Conservation (phyloP, 2,888 invertebrate species). For the Hydroisotoma schaefferi region DNA sequence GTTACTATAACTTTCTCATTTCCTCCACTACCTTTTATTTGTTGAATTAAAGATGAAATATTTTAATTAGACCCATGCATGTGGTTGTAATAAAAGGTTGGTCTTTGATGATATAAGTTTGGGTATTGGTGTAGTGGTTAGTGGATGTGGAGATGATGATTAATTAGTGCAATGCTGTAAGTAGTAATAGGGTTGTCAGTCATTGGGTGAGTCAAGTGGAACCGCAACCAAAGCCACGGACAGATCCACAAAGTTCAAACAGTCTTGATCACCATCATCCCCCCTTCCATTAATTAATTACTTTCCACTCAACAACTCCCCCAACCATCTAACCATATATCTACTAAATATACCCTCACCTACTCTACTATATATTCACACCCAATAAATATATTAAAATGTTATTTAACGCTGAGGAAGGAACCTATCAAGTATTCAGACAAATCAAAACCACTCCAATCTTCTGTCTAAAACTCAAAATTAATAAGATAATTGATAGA, state of each 20-base stretch:
- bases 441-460: too few species aligned
- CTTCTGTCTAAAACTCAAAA: too few species aligned
- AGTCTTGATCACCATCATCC: not conserved
- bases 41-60: too few species aligned
- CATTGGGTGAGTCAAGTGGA: slow-evolving; percentile 4
- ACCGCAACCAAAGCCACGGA: slow-evolving; percentile 5
- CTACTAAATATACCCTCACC: not conserved
- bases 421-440: too few species aligned
- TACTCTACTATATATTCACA: not conserved
- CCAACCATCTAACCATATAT: slow-evolving; percentile 1
- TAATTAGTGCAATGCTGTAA: too few species aligned
- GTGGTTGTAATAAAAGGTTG: not conserved
- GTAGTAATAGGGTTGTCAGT: not conserved
- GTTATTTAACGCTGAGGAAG: too few species aligned
- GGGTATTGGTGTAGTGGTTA: not conserved
- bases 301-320: not conserved
- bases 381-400: not conserved
- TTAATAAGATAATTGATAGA: too few species aligned
- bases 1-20: too few species aligned
- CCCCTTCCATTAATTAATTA: slow-evolving; percentile 4
- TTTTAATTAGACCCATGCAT: too few species aligned
- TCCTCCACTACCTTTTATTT: too few species aligned
- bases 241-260: slow-evolving; percentile 6
- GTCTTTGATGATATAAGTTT: not conserved
- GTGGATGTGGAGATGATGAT: not conserved